Conservation (phyloP, 1,140 invertebrate species). For the Antheraea mylitta region DNA sequence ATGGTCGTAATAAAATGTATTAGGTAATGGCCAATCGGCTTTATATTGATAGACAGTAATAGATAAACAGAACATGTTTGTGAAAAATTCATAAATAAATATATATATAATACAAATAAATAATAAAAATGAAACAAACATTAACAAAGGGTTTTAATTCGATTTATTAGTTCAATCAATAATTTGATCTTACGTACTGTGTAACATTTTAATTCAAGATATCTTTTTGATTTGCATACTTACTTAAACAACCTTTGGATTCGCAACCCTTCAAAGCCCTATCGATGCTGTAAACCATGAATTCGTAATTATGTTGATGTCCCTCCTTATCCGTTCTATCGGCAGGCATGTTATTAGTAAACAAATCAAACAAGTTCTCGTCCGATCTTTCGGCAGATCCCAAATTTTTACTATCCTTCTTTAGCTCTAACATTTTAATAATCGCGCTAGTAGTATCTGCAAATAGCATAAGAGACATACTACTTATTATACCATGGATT, state of each 20-base stretch:
- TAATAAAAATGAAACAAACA: constrained; percentile 6
- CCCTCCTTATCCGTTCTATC: constrained; percentile 31
- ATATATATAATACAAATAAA: not conserved
- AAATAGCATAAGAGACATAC: not conserved
- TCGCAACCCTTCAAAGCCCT: constrained; percentile 46
- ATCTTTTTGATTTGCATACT: constrained; percentile 20
- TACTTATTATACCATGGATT: too few relatives aligned
- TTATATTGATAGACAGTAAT: too few relatives aligned
- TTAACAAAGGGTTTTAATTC: not conserved
- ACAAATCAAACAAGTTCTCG: constrained; percentile 44
- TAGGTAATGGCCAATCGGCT: too few relatives aligned
- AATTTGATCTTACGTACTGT: not conserved
- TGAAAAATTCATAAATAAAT: too few relatives aligned
- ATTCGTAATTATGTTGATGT: constrained; percentile 47
- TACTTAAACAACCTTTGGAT: constrained; percentile 30
- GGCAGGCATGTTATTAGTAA: constrained; percentile 40
- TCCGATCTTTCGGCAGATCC: constrained; percentile 25
- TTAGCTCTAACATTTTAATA: constrained; percentile 39
- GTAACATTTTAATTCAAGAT: not conserved
- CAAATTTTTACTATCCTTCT: constrained; percentile 27
- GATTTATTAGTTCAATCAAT: not conserved
- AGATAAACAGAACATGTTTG: too few relatives aligned
- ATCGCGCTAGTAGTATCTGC: constrained; percentile 21
- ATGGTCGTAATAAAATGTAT: too few relatives aligned
- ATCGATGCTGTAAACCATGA: constrained; percentile 44